A percentile compares a stretch with the other conserved stretches of the same genome.
Conservation (phyloP, 2,797 vertebrate species). For the Naso thynnoides region DNA sequence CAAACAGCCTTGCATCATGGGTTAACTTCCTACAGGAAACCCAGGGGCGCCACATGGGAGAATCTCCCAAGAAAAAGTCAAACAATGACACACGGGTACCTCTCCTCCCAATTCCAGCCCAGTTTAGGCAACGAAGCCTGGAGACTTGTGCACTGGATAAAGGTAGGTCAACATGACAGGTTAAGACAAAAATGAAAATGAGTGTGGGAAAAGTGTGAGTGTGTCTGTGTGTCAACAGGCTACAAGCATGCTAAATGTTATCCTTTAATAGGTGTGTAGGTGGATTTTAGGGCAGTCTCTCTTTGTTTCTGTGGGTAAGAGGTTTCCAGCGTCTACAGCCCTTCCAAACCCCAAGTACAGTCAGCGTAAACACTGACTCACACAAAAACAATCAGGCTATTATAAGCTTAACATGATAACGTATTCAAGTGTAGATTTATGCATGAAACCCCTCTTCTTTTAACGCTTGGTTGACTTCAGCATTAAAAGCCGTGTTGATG, state of each 20-base stretch:
- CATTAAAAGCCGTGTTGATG: slow-evolving; percentile 3
- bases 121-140: slow-evolving; percentile 61
- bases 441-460: slow-evolving; percentile 19
- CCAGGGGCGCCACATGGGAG: slow-evolving; percentile 48
- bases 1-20: slow-evolving; percentile 51
- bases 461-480: background rate
- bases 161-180: slow-evolving; percentile 43
- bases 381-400: slow-evolving; percentile 50
- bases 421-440: slow-evolving; percentile 26
- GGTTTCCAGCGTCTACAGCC: slow-evolving; percentile 38
- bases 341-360: slow-evolving; percentile 45
- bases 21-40: slow-evolving; percentile 79
- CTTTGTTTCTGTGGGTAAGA: slow-evolving; percentile 44
- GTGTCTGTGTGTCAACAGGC: slow-evolving; percentile 33
- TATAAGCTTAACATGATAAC: slow-evolving; percentile 35
- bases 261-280: slow-evolving; percentile 67
- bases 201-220: slow-evolving; percentile 37
- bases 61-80: slow-evolving; percentile 69
- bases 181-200: slow-evolving; percentile 48
- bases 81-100: slow-evolving; percentile 56
- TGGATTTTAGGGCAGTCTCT: slow-evolving; percentile 57
- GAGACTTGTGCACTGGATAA: slow-evolving; percentile 31
- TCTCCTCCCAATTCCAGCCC: slow-evolving; percentile 43
- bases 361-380: slow-evolving; percentile 63
- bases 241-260: slow-evolving; percentile 48